Conservation (phyloP, 2,113 vertebrate species). For the Benitochromis conjunctus region DNA sequence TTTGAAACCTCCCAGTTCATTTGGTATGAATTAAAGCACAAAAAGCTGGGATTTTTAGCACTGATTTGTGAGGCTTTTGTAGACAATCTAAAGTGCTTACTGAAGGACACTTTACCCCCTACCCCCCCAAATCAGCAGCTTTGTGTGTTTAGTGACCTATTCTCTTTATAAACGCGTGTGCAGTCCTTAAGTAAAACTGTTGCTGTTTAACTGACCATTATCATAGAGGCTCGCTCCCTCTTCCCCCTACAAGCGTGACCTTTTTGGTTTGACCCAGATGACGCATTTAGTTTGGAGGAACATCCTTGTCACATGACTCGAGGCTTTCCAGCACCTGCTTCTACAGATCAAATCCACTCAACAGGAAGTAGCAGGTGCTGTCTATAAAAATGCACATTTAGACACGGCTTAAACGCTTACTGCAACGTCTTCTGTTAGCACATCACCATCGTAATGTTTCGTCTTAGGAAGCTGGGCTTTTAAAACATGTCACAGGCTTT, state of each 20-base stretch:
- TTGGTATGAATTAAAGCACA: conserved; percentile 34
- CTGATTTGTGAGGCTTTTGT: conserved; percentile 25
- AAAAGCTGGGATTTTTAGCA: conserved; percentile 2
- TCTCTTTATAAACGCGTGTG: not conserved
- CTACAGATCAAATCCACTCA: conserved; percentile 71
- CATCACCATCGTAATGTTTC: conserved; percentile 17
- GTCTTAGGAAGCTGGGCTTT: conserved; percentile 11
- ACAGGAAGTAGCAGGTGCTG: conserved; percentile 74
- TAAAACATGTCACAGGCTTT: conserved; percentile 29
- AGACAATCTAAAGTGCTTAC: conserved; percentile 46
- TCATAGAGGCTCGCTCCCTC: conserved; percentile 31
- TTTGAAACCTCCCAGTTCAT: conserved; percentile 1
- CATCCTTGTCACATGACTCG: conserved; percentile 68
- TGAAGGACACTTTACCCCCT: conserved; percentile 48
- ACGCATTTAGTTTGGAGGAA: conserved; percentile 74
- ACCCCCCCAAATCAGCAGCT: conserved; percentile 46
- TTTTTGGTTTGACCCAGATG: conserved; percentile 73
- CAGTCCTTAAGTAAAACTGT: conserved; percentile 49
- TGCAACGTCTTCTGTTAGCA: conserved; percentile 30
- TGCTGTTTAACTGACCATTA: conserved; percentile 41
- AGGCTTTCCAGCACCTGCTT: conserved; percentile 73
- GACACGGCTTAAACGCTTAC: conserved; percentile 48
- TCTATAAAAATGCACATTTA: conserved; percentile 72
- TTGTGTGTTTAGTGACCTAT: conserved; percentile 19
- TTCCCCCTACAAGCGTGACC: conserved; percentile 57